Percentiles rank a stretch among this genome's conserved stretches.
Evolutionary conservation across 1,140 invertebrate genomes (phyloP).

Genomic region (Listronotus bonariensis): DNA sequence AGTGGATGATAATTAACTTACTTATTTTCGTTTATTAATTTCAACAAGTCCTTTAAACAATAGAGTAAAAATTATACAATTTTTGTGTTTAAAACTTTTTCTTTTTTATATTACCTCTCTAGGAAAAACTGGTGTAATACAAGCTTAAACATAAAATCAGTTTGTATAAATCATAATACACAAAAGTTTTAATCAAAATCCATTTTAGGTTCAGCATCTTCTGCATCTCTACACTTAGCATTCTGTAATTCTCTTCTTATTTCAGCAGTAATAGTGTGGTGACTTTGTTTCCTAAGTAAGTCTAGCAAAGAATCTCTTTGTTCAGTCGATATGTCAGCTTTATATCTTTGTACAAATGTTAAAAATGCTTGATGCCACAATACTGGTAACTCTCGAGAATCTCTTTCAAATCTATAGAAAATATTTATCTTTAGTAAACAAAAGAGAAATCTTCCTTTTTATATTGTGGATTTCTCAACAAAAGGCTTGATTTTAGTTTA

Average conservation of each 20-base stretch:
- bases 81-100: too few species aligned
- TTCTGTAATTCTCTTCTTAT: slow-evolving; percentile 82
- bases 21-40: too few species aligned
- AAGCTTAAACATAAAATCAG: not conserved
- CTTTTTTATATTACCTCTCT: too few species aligned
- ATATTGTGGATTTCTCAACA: too few species aligned
- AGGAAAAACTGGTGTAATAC: too few species aligned
- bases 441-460: too few species aligned
- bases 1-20: too few species aligned
- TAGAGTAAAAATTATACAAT: too few species aligned
- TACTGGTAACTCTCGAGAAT: slow-evolving; percentile 85
- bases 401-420: slow-evolving; percentile 77
- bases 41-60: too few species aligned
- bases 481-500: too few species aligned
- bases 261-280: slow-evolving; percentile 83
- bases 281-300: slow-evolving; percentile 75
- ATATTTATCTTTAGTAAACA: not conserved
- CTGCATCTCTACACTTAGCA: slow-evolving; percentile 80
- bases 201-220: slow-evolving; percentile 56
- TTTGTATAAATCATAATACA: not conserved
- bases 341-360: slow-evolving; percentile 94
- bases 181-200: slow-evolving; percentile 41
- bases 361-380: slow-evolving; percentile 96
- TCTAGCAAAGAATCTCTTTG: slow-evolving; percentile 86
- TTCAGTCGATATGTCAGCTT: slow-evolving; percentile 90